Conservation (phyloP, 53 echinoderm and acorn worm genomes). For the Henricia sp. region DNA sequence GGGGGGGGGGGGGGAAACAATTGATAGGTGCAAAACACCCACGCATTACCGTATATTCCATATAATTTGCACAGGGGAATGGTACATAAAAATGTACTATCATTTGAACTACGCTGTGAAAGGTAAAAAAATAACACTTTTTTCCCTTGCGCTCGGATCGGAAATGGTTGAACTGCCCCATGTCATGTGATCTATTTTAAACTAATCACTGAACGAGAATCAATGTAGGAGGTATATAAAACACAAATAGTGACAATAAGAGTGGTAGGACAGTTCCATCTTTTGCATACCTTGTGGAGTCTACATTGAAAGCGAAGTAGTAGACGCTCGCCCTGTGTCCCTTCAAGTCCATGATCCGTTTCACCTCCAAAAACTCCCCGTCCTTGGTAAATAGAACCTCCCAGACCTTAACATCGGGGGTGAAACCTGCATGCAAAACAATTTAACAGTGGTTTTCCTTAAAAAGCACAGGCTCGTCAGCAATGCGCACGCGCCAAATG, state of each 20-base stretch:
- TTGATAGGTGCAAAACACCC: too few relatives aligned
- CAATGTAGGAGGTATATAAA: not conserved
- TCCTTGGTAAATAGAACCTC: slow-evolving; percentile 86
- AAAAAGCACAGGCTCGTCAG: not conserved
- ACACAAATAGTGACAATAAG: not conserved
- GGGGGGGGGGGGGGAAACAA: too few relatives aligned
- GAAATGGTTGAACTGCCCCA: not conserved
- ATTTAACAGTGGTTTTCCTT: not conserved
- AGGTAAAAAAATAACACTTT: too few relatives aligned
- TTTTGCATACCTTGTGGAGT: slow-evolving; percentile 84
- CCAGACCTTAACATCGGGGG: slow-evolving; percentile 98
- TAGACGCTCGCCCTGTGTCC: slow-evolving; percentile 98
- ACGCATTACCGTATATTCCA: too few relatives aligned
- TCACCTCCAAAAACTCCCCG: slow-evolving; percentile 81
- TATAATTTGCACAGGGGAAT: too few relatives aligned
- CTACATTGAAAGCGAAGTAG: slow-evolving; percentile 89
- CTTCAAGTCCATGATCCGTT: slow-evolving; percentile 91
- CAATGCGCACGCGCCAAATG: too few relatives aligned
- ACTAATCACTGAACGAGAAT: not conserved
- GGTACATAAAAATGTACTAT: too few relatives aligned
- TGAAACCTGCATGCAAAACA: slow-evolving; percentile 69
- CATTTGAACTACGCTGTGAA: too few relatives aligned
- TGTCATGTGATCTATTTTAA: not conserved
- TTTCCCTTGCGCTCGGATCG: too few relatives aligned
- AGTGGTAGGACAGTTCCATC: not conserved